Conservation (phyloP, 2,113 vertebrate species). For the Barbus barbus region DNA sequence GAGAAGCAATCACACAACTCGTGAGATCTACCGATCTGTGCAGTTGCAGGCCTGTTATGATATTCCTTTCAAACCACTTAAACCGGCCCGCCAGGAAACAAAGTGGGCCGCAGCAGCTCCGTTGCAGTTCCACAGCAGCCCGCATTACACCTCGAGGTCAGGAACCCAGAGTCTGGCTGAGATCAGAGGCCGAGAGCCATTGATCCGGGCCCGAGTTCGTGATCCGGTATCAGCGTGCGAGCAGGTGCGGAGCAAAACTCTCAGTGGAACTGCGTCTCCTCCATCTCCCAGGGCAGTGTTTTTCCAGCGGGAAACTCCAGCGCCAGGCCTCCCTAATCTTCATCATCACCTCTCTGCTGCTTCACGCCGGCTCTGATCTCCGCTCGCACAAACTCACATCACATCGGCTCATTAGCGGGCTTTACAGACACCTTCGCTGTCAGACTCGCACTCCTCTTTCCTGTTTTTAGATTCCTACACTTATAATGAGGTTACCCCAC, state of each 20-base stretch:
- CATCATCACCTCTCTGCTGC: conserved; percentile 30
- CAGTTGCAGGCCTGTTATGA: too few relatives aligned
- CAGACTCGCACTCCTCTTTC: conserved; percentile 36
- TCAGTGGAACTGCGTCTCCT: background rate
- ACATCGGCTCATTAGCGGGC: conserved; percentile 42
- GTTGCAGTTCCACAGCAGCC: too few relatives aligned
- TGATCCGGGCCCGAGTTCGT: background rate
- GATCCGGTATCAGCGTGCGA: background rate
- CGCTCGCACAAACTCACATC: conserved; percentile 20
- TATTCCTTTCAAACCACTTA: conserved; percentile 19
- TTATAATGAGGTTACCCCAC: conserved; percentile 44
- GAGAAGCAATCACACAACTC: background rate
- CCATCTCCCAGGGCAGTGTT: background rate
- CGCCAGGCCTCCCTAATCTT: conserved; percentile 37
- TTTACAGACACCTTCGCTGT: conserved; percentile 47
- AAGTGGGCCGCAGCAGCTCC: background rate
- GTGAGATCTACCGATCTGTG: background rate
- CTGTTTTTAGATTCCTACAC: conserved; percentile 48
- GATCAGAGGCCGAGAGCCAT: too few relatives aligned
- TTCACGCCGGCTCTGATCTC: conserved; percentile 16
- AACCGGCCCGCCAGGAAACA: conserved; percentile 3
- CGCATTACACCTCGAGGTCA: background rate
- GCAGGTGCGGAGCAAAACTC: background rate
- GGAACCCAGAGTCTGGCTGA: background rate
- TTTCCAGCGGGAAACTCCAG: conserved; percentile 43